These are phyloP conservation scores for Drosophila aldrichi DNA, from an alignment of 2,888 invertebrate genomes.

Conservation along the genomic window DNA sequence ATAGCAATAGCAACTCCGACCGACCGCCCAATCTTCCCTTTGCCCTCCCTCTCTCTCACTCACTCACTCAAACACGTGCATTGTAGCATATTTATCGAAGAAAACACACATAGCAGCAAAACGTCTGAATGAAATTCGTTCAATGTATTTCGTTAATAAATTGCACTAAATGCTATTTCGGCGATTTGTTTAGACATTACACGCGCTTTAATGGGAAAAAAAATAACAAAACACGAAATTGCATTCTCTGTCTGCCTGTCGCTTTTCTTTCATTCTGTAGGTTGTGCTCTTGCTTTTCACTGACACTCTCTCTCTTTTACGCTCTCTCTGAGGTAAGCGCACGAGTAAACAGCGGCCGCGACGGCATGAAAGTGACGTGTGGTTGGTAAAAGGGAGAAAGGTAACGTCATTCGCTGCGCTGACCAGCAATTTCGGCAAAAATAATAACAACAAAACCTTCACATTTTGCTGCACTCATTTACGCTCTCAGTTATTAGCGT, in stretches of 20 bases:
- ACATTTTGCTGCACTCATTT: conserved; percentile 25
- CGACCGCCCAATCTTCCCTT: neutral
- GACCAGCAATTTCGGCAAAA: conserved; percentile 25
- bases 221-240: conserved; percentile 19
- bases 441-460: conserved; percentile 16
- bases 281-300: conserved; percentile 6
- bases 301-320: neutral
- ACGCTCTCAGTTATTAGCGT: conserved; percentile 24
- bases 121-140: conserved; percentile 63
- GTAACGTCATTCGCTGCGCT: conserved; percentile 25
- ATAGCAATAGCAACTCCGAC: conserved; percentile 36
- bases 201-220: conserved; percentile 23
- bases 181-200: conserved; percentile 55
- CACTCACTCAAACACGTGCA: conserved; percentile 66
- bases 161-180: conserved; percentile 36
- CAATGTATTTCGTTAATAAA: conserved; percentile 28
- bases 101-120: conserved; percentile 50
- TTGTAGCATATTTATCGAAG: conserved; percentile 43
- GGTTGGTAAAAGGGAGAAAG: conserved; percentile 32
- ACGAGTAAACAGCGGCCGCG: conserved; percentile 42
- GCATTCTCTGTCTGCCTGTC: conserved; percentile 12
- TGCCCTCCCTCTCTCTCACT: neutral
- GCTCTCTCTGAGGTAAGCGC: conserved; percentile 3
- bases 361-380: conserved; percentile 38
- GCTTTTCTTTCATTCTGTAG: neutral